A percentile compares a stretch with the other conserved stretches of the same genome.
These are phyloP conservation scores for Ophion obscuratus DNA, from an alignment of 2,888 invertebrate species.

Conservation along the genomic window DNA sequence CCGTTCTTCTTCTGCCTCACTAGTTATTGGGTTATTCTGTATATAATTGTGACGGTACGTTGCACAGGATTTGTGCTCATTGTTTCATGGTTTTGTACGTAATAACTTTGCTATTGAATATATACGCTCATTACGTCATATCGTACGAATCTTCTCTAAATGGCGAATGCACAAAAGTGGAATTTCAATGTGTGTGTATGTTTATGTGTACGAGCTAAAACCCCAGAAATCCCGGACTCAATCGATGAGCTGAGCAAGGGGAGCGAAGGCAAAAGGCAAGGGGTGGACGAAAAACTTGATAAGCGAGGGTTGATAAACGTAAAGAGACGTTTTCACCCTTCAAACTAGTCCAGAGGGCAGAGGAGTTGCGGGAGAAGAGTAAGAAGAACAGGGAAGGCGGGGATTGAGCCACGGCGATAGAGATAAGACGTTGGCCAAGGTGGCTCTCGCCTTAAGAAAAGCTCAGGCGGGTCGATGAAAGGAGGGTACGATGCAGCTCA, in stretches of 20 bases:
- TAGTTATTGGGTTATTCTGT: no score
- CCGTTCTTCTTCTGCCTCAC: background rate
- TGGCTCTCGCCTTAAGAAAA: conserved; percentile 58
- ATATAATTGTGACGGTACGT: background rate
- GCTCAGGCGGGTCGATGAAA: conserved; percentile 60
- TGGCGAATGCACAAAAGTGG: background rate
- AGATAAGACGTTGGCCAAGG: conserved; percentile 62
- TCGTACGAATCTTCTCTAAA: no score
- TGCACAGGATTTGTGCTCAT: background rate
- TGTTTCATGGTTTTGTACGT: no score
- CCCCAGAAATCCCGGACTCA: background rate
- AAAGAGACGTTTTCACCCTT: conserved; percentile 66
- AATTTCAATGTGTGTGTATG: background rate
- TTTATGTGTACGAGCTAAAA: background rate
- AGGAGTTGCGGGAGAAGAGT: conserved; percentile 21
- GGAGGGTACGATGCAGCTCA: conserved; percentile 55
- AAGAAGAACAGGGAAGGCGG: background rate
- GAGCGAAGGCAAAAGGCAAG: conserved; percentile 9
- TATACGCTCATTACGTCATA: no score
- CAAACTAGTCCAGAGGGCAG: conserved; percentile 61
- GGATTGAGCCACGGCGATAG: conserved; percentile 53
- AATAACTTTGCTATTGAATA: no score
- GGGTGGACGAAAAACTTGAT: conserved; percentile 55
- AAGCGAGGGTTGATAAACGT: conserved; percentile 68
- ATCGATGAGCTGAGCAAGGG: conserved; percentile 13